A percentile compares a stretch with the other conserved stretches of the same genome.
Evolutionary conservation across 2,797 vertebrate genomes (phyloP).

Genomic region (Gadopsis marmoratus): DNA sequence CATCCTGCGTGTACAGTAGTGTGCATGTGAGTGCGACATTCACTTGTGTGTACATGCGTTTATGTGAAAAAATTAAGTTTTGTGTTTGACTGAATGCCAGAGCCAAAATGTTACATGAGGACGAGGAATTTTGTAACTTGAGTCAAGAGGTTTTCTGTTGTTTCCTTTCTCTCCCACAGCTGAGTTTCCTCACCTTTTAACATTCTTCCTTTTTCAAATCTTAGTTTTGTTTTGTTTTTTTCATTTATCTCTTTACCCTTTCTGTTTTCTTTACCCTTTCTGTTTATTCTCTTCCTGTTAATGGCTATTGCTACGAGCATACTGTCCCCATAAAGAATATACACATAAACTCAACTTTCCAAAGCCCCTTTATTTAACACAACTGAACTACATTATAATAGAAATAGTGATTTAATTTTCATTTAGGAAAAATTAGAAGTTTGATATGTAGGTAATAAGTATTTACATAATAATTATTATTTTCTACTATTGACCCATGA

Average conservation of each 20-base stretch:
- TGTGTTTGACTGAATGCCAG: slow-evolving; percentile 9
- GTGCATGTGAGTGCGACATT: background rate
- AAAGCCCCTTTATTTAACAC: background rate
- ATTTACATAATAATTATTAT: background rate
- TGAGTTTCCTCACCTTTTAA: slow-evolving; percentile 22
- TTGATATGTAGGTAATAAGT: fast-evolving
- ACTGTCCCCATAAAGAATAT: background rate
- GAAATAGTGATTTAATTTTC: background rate
- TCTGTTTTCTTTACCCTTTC: too few relatives aligned
- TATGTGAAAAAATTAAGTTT: background rate
- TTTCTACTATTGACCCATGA: background rate
- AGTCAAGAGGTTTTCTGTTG: slow-evolving; percentile 14
- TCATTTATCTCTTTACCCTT: background rate
- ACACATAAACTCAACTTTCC: background rate
- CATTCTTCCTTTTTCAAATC: background rate
- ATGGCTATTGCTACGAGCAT: background rate
- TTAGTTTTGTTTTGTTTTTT: background rate
- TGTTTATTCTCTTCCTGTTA: background rate
- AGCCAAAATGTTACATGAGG: slow-evolving; percentile 21
- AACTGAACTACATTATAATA: background rate
- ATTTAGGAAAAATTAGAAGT: background rate
- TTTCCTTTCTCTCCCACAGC: slow-evolving; percentile 19
- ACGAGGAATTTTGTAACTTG: background rate
- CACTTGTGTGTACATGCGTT: background rate
- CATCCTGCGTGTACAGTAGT: slow-evolving; percentile 27